These are phyloP conservation scores for Anguilla anguilla DNA, from an alignment of 2,797 vertebrate genomes.

Conservation along the genomic window DNA sequence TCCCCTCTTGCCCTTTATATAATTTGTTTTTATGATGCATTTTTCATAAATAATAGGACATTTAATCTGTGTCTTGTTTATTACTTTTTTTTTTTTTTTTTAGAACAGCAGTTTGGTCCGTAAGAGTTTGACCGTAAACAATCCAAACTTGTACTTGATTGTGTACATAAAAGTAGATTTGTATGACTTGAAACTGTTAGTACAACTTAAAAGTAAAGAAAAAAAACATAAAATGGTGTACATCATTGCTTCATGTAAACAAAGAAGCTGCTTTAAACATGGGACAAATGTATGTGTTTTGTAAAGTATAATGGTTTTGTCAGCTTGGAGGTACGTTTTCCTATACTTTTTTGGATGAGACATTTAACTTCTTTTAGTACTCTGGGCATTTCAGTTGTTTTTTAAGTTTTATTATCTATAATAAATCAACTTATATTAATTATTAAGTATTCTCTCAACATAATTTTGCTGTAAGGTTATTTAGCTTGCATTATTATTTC, in stretches of 20 bases:
- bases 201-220: conserved; percentile 89
- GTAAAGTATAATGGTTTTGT: conserved; percentile 89
- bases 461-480: conserved; percentile 98
- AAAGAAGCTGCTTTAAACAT: conserved; percentile 98
- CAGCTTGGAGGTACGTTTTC: conserved; percentile 84
- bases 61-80: conserved; percentile 49
- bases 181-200: conserved; percentile 99
- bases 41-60: conserved; percentile 85
- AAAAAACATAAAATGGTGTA: conserved; percentile 83
- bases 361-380: conserved; percentile 83
- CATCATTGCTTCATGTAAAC: conserved; percentile 97
- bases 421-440: conserved; percentile 92
- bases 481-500: conserved; percentile 94
- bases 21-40: background rate
- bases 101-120: conserved; percentile 98
- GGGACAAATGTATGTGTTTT: conserved; percentile 96
- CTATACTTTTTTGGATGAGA: background rate
- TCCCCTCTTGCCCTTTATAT: conserved; percentile 78
- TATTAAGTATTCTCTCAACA: conserved; percentile 99
- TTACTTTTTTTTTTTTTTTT: conserved; percentile 64
- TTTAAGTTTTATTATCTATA: conserved; percentile 70
- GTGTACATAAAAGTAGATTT: conserved; percentile 99
- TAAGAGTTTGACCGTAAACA: conserved; percentile 98
- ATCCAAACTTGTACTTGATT: conserved; percentile 99
- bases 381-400: conserved; percentile 97